Conservation (phyloP, 2,797 vertebrate genomes). For the Coregonus suidteri region DNA sequence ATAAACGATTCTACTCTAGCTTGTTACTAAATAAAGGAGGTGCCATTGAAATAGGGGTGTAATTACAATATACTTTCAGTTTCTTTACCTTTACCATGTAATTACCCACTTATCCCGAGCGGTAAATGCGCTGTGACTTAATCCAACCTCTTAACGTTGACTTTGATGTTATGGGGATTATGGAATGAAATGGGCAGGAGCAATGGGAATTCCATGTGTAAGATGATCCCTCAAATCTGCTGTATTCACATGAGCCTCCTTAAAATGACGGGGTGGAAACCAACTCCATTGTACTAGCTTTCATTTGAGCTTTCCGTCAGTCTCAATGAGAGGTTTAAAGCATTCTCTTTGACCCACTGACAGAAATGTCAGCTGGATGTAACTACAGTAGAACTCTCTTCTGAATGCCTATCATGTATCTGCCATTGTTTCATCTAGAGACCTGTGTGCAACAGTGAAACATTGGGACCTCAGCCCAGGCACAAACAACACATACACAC, state of each 20-base stretch:
- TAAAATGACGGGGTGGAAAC: background rate
- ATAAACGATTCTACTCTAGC: background rate
- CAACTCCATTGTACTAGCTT: background rate
- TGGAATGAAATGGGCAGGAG: background rate
- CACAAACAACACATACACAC: conserved; percentile 7
- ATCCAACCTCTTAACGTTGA: background rate
- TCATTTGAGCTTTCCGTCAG: background rate
- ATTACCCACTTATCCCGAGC: background rate
- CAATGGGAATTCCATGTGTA: background rate
- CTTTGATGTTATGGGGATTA: conserved; percentile 1
- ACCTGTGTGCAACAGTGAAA: background rate
- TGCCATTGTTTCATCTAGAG: background rate
- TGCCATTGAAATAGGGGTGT: background rate
- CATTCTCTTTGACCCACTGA: background rate
- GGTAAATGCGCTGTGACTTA: background rate
- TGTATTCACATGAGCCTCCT: background rate
- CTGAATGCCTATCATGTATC: background rate
- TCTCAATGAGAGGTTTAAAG: background rate
- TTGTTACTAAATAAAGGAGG: background rate
- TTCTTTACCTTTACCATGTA: background rate
- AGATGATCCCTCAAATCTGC: conserved; percentile 4
- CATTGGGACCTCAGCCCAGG: background rate
- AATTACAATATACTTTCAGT: background rate
- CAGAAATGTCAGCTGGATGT: background rate
- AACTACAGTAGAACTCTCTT: background rate